phyloP scores from a whole-genome alignment of 2,888 invertebrate species.

The Falcaria lacertinaria region DNA sequence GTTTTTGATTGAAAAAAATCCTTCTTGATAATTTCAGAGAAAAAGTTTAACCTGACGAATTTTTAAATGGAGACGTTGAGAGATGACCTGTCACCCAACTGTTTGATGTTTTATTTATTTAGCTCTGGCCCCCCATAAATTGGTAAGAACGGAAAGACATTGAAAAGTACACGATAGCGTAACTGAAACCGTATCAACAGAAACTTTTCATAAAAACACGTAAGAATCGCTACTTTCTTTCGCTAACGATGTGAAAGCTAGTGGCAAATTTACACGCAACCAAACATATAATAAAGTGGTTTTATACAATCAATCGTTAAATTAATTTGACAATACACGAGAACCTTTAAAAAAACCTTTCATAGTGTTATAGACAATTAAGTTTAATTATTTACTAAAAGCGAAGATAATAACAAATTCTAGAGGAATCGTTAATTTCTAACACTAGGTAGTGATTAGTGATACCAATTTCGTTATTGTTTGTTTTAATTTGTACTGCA shows the following conservation, averaged over 20 bases:
- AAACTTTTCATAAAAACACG: not conserved
- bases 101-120: no score
- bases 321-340: not conserved
- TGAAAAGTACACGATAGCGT: not conserved
- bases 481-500: no score
- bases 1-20: no score
- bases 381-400: not conserved
- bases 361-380: not conserved
- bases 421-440: no score
- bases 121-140: no score
- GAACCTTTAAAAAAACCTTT: not conserved
- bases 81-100: no score
- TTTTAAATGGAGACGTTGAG: no score
- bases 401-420: not conserved
- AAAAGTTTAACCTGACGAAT: no score
- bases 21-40: no score
- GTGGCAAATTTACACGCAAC: conserved; percentile 3
- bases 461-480: no score
- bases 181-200: not conserved
- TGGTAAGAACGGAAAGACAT: no score
- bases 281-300: not conserved
- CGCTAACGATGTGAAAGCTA: not conserved
- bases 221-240: not conserved
- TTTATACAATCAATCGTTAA: not conserved
- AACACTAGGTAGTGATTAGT: no score